Conservation (phyloP, 2,888 invertebrate species). For the Ptychoptera albimana region DNA sequence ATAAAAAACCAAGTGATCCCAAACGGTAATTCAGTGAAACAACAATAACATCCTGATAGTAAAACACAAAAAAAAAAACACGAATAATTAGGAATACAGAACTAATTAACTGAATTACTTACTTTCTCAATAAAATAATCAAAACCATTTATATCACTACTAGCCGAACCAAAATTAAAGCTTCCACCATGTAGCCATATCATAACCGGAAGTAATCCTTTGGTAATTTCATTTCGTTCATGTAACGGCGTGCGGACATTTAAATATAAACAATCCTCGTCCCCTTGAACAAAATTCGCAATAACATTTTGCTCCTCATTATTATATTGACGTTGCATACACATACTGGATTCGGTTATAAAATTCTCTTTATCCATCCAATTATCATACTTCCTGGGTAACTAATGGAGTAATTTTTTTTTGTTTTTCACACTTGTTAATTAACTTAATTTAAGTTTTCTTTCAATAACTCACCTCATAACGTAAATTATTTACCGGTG, state of each 20-base stretch:
- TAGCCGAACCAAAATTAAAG: constrained; percentile 14
- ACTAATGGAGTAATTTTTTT: background rate
- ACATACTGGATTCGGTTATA: background rate
- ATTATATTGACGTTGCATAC: constrained; percentile 12
- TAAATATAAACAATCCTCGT: constrained; percentile 4
- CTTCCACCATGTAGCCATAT: constrained; percentile 5
- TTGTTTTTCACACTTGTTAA: too few relatives aligned
- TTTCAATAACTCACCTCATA: too few relatives aligned
- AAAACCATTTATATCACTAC: constrained; percentile 21
- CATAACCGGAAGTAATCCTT: constrained; percentile 1
- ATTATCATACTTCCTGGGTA: background rate
- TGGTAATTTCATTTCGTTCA: constrained; percentile 15
- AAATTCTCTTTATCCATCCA: background rate
- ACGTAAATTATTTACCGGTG: background rate
- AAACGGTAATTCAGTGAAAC: constrained; percentile 24
- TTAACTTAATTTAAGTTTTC: too few relatives aligned
- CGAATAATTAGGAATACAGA: background rate
- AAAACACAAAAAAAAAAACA: constrained; percentile 3
- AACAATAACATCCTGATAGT: constrained; percentile 21
- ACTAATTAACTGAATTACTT: background rate
- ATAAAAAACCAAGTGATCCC: constrained; percentile 17
- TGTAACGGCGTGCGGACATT: constrained; percentile 10
- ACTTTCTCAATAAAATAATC: constrained; percentile 26
- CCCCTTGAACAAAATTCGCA: background rate
- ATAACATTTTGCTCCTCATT: constrained; percentile 18